A percentile compares a stretch with the other conserved stretches of the same genome.
These are phyloP conservation scores for Drosophila chauvacae DNA, from an alignment of 1,140 invertebrate genomes.

Conservation along the genomic window DNA sequence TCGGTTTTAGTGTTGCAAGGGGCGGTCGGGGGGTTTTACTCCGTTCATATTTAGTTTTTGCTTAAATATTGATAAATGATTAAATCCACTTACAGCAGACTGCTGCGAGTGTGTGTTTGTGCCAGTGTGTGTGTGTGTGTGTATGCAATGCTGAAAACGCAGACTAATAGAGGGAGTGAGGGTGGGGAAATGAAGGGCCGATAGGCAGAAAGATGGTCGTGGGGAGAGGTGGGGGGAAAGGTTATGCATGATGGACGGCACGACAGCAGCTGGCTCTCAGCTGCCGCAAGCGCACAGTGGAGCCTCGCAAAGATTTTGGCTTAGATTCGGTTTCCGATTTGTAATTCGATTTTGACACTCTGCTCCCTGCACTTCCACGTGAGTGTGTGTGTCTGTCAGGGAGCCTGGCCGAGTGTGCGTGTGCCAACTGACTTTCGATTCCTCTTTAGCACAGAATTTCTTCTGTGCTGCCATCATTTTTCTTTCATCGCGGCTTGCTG, in stretches of 20 bases:
- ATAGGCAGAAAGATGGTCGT: background rate
- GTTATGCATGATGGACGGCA: constrained; percentile 51
- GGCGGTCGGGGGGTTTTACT: background rate
- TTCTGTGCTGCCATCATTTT: constrained; percentile 45
- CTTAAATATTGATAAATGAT: constrained; percentile 61
- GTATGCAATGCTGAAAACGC: constrained; percentile 51
- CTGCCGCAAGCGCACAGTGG: constrained; percentile 34
- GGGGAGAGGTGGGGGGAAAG: constrained; percentile 18
- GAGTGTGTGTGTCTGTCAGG: constrained; percentile 14
- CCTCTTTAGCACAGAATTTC: constrained; percentile 51
- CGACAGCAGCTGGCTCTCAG: constrained; percentile 39
- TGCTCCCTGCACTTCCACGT: constrained; percentile 19
- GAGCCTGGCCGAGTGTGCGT: constrained; percentile 8
- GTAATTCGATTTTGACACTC: constrained; percentile 17
- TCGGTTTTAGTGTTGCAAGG: background rate
- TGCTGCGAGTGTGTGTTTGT: constrained; percentile 22
- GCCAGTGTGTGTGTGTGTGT: constrained; percentile 35
- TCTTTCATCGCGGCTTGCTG: constrained; percentile 24
- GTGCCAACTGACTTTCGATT: constrained; percentile 49
- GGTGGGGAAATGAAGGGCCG: constrained; percentile 10
- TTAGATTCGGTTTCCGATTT: constrained; percentile 28
- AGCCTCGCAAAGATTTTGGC: constrained; percentile 35
- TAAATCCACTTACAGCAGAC: constrained; percentile 24
- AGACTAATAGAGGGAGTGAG: constrained; percentile 16
- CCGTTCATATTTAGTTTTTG: constrained; percentile 36